A percentile compares a stretch with the other conserved stretches of the same genome.
Conservation (phyloP, 2,888 invertebrate genomes). For the Griposia aprilina region DNA sequence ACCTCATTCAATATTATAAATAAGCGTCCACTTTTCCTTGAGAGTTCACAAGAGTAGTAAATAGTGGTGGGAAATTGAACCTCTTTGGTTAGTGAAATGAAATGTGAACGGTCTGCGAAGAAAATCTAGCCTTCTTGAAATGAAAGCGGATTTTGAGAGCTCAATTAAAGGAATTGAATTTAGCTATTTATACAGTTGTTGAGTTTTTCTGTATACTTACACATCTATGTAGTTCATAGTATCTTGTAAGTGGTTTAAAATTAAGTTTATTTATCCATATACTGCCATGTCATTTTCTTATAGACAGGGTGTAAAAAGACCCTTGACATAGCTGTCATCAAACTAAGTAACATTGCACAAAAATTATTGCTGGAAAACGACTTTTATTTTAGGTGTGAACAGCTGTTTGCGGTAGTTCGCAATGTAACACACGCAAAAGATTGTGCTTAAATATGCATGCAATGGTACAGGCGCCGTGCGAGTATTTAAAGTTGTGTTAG, state of each 20-base stretch:
- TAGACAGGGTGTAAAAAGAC: too few species aligned
- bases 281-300: too few species aligned
- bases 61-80: slow-evolving; percentile 28
- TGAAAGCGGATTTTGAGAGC: slow-evolving; percentile 1
- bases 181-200: slow-evolving; percentile 15
- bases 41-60: slow-evolving; percentile 18
- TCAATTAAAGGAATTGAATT: slow-evolving; percentile 46
- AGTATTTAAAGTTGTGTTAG: too few species aligned
- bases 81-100: slow-evolving; percentile 11
- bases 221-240: neutral
- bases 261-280: neutral
- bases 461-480: too few species aligned
- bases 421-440: too few species aligned
- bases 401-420: too few species aligned
- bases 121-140: slow-evolving; percentile 11
- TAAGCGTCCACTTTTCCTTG: slow-evolving; percentile 16
- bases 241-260: neutral
- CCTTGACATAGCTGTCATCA: too few species aligned
- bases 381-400: too few species aligned
- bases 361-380: too few species aligned
- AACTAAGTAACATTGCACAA: too few species aligned
- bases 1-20: slow-evolving; percentile 4
- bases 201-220: neutral
- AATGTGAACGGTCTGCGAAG: slow-evolving; percentile 17
- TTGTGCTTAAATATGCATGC: too few species aligned